Base-by-base conservation (phyloP, 2,888 invertebrate genomes). In the Urechis unicinctus region DNA sequence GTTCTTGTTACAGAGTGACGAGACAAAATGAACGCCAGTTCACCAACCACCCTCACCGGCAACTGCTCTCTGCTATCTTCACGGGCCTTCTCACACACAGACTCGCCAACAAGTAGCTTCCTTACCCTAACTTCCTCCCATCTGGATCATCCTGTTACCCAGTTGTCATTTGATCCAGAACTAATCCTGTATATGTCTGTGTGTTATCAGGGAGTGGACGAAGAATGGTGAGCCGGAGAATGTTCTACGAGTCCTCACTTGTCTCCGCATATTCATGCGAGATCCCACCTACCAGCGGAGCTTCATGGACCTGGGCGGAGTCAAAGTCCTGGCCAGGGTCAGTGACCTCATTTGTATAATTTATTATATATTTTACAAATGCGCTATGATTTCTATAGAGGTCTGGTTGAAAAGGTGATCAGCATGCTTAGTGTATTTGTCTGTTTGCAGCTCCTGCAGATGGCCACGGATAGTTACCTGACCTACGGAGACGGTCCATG, bases 1-100 rank as follows among this genome's bases (percentile, higher is more conserved):
- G n/a, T 6, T 2, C 30, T n/a, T 48, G 17, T 48, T 48, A n/a
- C 65, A 74, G 75, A 52, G 59, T 66, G 30, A 68, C 64, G 45
- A 73, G 72, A 63, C 68, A 72, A 63, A 66, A 61, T 48, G 70
- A 70, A 55, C 64, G 75, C 31, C 66, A 68, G 55, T 74, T 73
- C 55, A 67, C 66, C 47, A 57, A 58, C 26, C 70, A 68, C 55
- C 50, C 60, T 3, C 61, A 68, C 24, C 66, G 67, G 54, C 58
- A 66, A 29, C 59, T 60, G 31, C 73, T 73, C 57, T 55, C 64
- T 25, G 66, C 70, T 25, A 66, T 74, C 31, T 72, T 73, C 61
- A 61, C 68, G 9, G 63, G 68, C 5, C 61, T 75, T 6, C 68
- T 70, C 42, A 69, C 70, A 59, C 65, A 73, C 17, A 65, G 73